phyloP scores from a whole-genome alignment of 1,140 invertebrate species.

The Helicoverpa zea region DNA sequence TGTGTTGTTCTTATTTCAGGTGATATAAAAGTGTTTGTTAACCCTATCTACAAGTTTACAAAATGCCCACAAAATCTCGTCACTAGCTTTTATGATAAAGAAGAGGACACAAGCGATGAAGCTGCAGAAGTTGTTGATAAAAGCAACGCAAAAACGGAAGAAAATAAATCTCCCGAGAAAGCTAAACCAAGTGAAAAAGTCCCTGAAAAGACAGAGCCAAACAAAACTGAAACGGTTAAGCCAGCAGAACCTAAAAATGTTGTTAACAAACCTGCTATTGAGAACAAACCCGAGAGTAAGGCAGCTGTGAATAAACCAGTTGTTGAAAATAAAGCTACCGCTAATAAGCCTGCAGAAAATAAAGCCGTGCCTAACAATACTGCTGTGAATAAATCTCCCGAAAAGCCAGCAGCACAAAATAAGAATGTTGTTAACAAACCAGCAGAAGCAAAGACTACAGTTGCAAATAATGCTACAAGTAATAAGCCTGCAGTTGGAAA shows the following conservation, averaged over 20 bases:
- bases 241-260: neutral
- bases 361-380: neutral
- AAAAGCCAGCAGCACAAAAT: neutral
- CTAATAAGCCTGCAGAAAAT: neutral
- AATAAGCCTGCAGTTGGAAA: neutral
- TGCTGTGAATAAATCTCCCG: neutral
- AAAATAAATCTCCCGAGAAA: slow-evolving; percentile 19
- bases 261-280: neutral
- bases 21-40: slow-evolving; percentile 62
- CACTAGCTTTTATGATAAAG: slow-evolving; percentile 56
- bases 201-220: neutral
- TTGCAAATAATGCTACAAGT: neutral
- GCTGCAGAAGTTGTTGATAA: slow-evolving; percentile 48
- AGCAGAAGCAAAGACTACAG: neutral
- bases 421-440: neutral
- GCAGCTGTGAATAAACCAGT: neutral
- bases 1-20: slow-evolving; percentile 59
- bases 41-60: slow-evolving; percentile 67
- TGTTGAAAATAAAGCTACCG: neutral
- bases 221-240: neutral
- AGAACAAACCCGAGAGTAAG: neutral
- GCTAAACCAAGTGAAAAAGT: neutral
- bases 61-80: slow-evolving; percentile 66
- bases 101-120: slow-evolving; percentile 36
- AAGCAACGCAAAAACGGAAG: neutral